Evolutionary conservation across 1,140 invertebrate genomes (phyloP), one percentile per base, ranked within the genome.

Genomic region (Chironomus striatipennis): DNA sequence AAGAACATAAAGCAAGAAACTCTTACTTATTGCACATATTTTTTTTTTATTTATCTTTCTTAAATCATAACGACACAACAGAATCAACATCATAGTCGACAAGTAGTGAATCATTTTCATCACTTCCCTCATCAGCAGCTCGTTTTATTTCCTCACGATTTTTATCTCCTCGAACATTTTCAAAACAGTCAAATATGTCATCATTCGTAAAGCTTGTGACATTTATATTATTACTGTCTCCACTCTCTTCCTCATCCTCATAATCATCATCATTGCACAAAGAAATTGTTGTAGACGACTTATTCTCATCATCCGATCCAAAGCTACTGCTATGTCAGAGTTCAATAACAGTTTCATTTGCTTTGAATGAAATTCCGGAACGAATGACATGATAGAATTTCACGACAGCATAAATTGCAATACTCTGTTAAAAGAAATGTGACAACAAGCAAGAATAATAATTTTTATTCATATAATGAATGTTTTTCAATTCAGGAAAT

Each of bases 81-180:
- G 82, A 82, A 77, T 79, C 79, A 76, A 80, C 82, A 78, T 83
- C 82, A 76, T 83, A 83, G 75, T 81, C 82, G 67, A 83, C 83
- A 72, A 84, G 77, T 74, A 84, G 77, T 0, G 82, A 83, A 73
- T 84, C 83, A 75, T 83, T 81, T 74, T 83, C 83, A 43, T 82
- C 81, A 76, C 80, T 82, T 42, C 43, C 81, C 80, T 73, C 81
- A 81, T 76, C 79, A 79, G 70, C 79, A 80, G 74, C 81, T 81
- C 4, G 79, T 77, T 74, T 82, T 80, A 17, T 70, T 20, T 70
- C 65, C 6, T 0, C 18, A 18, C 65, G 20, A 70, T 20, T 21
- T 21, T 57, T 57, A 57, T 57, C 2, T 10, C 2, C n/a, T 12
- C 9, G 1, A n/a, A 2, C 47, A 12, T 70, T 17, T 8, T 70